Conservation (phyloP, 2,113 vertebrate species). For the Xyrauchen texanus region DNA sequence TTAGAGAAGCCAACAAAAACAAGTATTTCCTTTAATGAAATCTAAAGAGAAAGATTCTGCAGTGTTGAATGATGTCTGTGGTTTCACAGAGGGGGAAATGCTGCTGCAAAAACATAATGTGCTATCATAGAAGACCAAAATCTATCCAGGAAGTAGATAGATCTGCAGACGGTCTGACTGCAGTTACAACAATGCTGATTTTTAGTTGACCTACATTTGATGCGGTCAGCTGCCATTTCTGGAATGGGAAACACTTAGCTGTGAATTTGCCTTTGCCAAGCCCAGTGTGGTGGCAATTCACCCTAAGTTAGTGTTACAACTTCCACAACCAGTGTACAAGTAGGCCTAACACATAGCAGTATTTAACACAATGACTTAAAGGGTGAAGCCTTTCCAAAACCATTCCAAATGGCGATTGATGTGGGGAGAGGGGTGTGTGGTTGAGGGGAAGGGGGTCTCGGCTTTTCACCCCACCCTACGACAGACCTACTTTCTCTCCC, state of each 20-base stretch:
- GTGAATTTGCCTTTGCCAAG: conserved; percentile 13
- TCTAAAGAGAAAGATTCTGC: not conserved
- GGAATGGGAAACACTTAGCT: conserved; percentile 46
- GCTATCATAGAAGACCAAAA: not conserved
- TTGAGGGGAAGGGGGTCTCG: not conserved
- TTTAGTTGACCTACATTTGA: conserved; percentile 64
- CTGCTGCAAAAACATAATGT: not conserved
- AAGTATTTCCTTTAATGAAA: not conserved
- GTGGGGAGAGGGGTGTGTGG: not conserved
- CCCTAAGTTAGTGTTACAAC: not conserved
- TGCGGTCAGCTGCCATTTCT: conserved; percentile 45
- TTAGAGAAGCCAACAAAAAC: not conserved
- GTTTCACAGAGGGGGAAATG: not conserved
- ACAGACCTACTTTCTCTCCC: conserved; percentile 30
- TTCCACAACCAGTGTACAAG: not conserved
- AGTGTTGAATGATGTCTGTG: not conserved
- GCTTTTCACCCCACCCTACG: conserved; percentile 16
- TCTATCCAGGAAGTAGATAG: not conserved
- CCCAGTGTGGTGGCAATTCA: conserved; percentile 10
- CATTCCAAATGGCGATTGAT: not conserved
- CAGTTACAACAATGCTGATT: conserved; percentile 33
- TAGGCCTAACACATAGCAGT: conserved; percentile 3
- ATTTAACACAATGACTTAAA: conserved; percentile 5
- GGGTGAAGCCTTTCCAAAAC: not conserved
- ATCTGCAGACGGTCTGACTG: not conserved